Evolutionary conservation across 2,113 vertebrate species (phyloP).

Genomic region (Stegastes partitus): DNA sequence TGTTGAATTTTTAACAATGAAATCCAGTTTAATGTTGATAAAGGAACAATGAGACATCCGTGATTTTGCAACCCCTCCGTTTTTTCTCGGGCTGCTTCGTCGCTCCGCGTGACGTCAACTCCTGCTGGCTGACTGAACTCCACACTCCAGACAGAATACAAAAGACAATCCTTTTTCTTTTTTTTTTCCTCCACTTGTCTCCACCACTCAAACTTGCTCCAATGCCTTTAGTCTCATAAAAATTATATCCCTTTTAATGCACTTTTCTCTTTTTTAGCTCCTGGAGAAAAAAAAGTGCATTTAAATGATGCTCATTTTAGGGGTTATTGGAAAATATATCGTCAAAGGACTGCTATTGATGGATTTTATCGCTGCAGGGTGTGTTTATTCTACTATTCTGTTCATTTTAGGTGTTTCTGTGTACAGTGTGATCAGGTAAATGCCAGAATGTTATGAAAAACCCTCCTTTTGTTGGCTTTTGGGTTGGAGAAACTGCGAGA

Average conservation of each 20-base stretch:
- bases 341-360: conserved; percentile 5
- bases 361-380: not conserved
- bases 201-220: not conserved
- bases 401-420: not conserved
- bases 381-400: conserved; percentile 6
- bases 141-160: not conserved
- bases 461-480: not conserved
- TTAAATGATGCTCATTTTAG: conserved; percentile 4
- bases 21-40: conserved; percentile 54
- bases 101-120: not conserved
- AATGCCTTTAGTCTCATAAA: not conserved
- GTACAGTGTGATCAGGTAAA: not conserved
- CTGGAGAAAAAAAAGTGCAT: not conserved
- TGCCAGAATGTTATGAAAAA: conserved; percentile 10
- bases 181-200: too few relatives aligned
- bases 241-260: not conserved
- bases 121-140: conserved; percentile 14
- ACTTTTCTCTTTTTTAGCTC: not conserved
- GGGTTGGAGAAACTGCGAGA: conserved; percentile 1
- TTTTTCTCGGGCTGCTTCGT: conserved; percentile 25
- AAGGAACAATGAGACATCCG: conserved; percentile 19
- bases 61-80: conserved; percentile 10
- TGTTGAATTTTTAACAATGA: conserved; percentile 59
- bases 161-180: not conserved
- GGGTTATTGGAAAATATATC: not conserved